These are phyloP conservation scores for Xestia sexstrigata DNA, from an alignment of 2,888 invertebrate species.

Conservation along the genomic window DNA sequence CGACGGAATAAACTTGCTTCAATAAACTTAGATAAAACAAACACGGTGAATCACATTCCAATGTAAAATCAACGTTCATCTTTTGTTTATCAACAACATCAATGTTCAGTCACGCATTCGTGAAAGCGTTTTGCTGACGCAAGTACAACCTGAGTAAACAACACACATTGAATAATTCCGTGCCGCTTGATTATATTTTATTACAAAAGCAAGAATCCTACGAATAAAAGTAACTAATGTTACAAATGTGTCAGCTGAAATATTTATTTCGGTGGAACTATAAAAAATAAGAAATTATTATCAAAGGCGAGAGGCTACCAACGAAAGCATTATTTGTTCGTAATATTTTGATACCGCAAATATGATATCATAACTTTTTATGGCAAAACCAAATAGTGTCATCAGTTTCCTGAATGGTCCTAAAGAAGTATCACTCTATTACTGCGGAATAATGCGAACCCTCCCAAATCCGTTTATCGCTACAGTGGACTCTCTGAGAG, in stretches of 20 bases:
- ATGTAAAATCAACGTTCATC: slow-evolving; percentile 40
- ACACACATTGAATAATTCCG: slow-evolving; percentile 47
- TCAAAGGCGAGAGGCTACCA: slow-evolving; percentile 68
- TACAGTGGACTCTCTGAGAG: slow-evolving; percentile 77
- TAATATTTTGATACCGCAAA: slow-evolving; percentile 85
- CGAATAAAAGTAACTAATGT: slow-evolving; percentile 49
- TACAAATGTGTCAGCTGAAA: slow-evolving; percentile 50
- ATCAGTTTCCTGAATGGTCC: slow-evolving; percentile 84
- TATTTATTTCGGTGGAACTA: slow-evolving; percentile 55
- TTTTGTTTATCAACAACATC: slow-evolving; percentile 45
- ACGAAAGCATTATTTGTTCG: slow-evolving; percentile 78
- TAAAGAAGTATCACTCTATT: slow-evolving; percentile 86
- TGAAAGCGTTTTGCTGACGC: slow-evolving; percentile 47
- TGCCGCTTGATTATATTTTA: slow-evolving; percentile 39
- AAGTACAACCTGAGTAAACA: slow-evolving; percentile 46
- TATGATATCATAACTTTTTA: slow-evolving; percentile 88
- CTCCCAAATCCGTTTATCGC: slow-evolving; percentile 87
- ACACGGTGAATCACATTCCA: slow-evolving; percentile 28
- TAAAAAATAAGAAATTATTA: slow-evolving; percentile 71
- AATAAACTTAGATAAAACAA: slow-evolving; percentile 39
- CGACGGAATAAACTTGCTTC: slow-evolving; percentile 42
- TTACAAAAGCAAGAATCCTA: slow-evolving; percentile 34
- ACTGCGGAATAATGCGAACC: slow-evolving; percentile 81
- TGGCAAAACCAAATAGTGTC: slow-evolving; percentile 87
- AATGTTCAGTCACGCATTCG: slow-evolving; percentile 48